Evolutionary conservation across 2,113 vertebrate species (phyloP).

Genomic region (Pelvicachromis taeniatus): DNA sequence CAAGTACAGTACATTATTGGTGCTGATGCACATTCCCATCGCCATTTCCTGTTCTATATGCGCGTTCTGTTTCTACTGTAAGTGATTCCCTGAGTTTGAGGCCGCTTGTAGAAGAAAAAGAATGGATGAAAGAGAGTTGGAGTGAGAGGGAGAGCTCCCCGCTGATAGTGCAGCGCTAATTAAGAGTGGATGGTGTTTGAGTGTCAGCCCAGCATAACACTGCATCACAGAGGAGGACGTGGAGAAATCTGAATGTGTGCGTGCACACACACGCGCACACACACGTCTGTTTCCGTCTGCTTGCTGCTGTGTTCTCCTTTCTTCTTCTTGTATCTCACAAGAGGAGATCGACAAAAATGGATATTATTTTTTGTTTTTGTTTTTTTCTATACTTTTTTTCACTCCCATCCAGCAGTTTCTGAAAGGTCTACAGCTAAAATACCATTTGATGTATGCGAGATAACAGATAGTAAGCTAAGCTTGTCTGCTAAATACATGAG

Average conservation of each 20-base stretch:
- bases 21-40: background rate
- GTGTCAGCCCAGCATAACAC: constrained; percentile 48
- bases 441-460: background rate
- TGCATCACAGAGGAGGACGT: constrained; percentile 30
- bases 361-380: background rate
- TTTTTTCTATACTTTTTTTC: background rate
- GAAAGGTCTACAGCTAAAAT: background rate
- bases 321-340: background rate
- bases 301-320: background rate
- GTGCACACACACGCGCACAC: background rate
- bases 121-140: constrained; percentile 45
- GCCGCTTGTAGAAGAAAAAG: constrained; percentile 41
- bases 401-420: background rate
- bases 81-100: constrained; percentile 28
- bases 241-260: background rate
- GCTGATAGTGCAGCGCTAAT: constrained; percentile 58
- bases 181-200: constrained; percentile 62
- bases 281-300: background rate
- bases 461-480: background rate
- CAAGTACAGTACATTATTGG: background rate
- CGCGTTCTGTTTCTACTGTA: constrained; percentile 11
- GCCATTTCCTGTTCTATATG: background rate
- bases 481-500: background rate
- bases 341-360: background rate
- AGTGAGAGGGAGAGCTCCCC: constrained; percentile 38